These are phyloP conservation scores for Lophura nycthemera DNA, from an alignment of 2,113 vertebrate genomes.

Conservation along the genomic window DNA sequence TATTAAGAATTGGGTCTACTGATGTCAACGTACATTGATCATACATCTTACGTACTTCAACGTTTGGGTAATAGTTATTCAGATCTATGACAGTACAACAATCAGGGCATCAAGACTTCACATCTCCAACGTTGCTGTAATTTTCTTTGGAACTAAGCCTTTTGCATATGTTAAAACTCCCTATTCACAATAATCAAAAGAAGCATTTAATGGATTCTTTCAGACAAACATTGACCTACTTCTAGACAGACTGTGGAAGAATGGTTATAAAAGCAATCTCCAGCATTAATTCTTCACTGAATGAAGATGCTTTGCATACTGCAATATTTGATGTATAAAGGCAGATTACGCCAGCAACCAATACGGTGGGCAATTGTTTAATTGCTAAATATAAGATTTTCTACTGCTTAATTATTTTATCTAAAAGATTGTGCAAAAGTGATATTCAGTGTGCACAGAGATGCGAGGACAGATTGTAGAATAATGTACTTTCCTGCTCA, in stretches of 20 bases:
- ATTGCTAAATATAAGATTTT: neutral
- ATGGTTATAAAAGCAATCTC: neutral
- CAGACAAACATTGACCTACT: neutral
- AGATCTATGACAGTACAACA: neutral
- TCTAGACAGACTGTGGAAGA: neutral
- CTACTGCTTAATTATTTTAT: neutral
- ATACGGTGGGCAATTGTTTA: neutral
- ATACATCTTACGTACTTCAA: neutral
- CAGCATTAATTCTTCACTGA: neutral
- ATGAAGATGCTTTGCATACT: neutral
- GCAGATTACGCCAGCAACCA: neutral
- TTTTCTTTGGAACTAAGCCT: neutral
- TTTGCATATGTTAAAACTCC: neutral
- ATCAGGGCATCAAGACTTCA: neutral
- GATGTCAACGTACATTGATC: neutral
- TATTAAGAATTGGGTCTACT: neutral
- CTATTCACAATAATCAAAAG: neutral
- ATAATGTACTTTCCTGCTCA: neutral
- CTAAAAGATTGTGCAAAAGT: neutral
- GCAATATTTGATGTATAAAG: neutral
- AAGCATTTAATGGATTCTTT: neutral
- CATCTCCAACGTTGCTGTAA: neutral
- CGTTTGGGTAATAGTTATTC: neutral
- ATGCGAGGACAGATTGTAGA: neutral
- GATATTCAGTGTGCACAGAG: neutral